A percentile compares a stretch with the other conserved stretches of the same genome.
phyloP scores from a whole-genome alignment of 2,113 vertebrate genomes.

The Oenanthe melanoleuca region DNA sequence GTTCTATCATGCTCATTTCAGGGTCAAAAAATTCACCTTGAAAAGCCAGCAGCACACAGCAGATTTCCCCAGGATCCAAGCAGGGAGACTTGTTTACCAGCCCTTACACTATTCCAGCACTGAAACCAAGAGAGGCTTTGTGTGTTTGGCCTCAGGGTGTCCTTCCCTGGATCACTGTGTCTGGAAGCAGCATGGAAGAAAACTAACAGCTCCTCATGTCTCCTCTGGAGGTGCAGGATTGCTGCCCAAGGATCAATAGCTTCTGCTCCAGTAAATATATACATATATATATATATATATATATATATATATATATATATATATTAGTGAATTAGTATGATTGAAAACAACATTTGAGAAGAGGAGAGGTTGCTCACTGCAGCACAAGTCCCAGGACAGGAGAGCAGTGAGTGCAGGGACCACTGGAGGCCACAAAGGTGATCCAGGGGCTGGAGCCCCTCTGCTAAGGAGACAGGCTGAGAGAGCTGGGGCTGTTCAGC shows the following conservation, averaged over 20 bases:
- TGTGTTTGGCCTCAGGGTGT: neutral
- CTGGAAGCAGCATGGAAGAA: neutral
- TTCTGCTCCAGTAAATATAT: neutral
- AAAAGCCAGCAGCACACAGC: neutral
- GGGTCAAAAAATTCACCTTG: neutral
- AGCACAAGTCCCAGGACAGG: neutral
- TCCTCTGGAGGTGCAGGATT: neutral
- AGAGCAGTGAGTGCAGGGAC: neutral
- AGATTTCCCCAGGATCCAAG: neutral
- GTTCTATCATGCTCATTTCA: constrained; percentile 23
- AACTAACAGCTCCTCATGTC: neutral
- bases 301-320: too few species aligned
- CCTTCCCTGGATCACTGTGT: neutral
- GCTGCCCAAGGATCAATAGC: neutral
- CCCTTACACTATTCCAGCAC: neutral
- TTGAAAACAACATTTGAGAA: neutral
- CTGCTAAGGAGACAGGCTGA: neutral
- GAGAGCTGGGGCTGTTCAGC: too few species aligned
- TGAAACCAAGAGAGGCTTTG: neutral
- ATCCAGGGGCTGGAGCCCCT: neutral
- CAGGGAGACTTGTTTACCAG: neutral
- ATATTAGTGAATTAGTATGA: neutral
- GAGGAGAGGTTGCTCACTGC: neutral
- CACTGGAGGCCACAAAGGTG: neutral
- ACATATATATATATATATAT: too few species aligned